Evolutionary conservation across 2,113 vertebrate species (phyloP), one percentile per base, ranked within the genome.

Genomic region (Barbus barbus): DNA sequence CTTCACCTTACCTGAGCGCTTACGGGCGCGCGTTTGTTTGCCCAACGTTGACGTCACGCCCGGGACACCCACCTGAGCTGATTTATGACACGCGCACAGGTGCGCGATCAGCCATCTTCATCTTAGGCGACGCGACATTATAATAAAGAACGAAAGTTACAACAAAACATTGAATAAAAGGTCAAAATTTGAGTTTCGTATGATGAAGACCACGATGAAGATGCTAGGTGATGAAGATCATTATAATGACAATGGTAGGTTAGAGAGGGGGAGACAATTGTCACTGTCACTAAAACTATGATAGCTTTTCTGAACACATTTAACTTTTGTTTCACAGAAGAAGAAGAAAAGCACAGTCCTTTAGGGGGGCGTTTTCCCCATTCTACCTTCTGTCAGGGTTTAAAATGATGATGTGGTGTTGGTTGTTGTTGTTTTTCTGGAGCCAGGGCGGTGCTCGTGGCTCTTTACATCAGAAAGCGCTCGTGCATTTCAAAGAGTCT

Each of bases 401-500:
- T n/a, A n/a, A n/a, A n/a, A n/a, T n/a, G n/a, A 65, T 65, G 26
- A 11, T 14, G 36, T 72, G 69, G 22, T 9, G 36, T 18, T 67
- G 41, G 20, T 18, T 12, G 41, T n/a, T n/a, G n/a, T n/a, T n/a
- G n/a, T 44, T 44, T 33, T 58, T 1, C 0, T 3, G 31, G 75
- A 78, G 75, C 33, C 63, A 69, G 44, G 53, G 44, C 20, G 79
- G 79, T 63, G 79, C 79, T 63, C 79, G 63, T 92, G 91, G 18
- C 63, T 84, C 95, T 95, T 95, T 93, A 94, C 95, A 94, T 95
- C 92, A 94, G 93, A 91, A 92, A 93, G 92, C 93, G 93, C 95
- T 92, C 92, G 95, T 95, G 95, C 95, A 96, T 95, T 96, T 96
- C 96, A 96, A 96, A 96, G 94, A 85, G 84, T 88, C 86, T 89